Base-by-base conservation (phyloP, 2,113 vertebrate genomes). In the Takifugu bimaculatus region DNA sequence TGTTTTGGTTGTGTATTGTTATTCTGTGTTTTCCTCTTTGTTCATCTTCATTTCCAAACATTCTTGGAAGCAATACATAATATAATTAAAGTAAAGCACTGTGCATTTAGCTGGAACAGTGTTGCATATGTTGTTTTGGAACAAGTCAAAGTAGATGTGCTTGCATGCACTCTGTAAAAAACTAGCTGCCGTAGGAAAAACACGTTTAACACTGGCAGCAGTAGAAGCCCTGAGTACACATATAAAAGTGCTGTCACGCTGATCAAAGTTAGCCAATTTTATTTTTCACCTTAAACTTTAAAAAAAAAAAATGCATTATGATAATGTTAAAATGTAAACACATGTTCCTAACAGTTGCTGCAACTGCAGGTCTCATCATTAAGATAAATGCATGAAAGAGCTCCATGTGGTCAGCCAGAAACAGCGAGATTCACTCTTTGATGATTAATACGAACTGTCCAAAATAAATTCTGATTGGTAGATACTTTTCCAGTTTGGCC, bases 401-500 rank as follows among this genome's bases (percentile, higher is more conserved):
- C 53, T 56, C 48, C 12, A 27, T n/a, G 26, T 2, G 13, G 32
- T 12, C 5, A 27, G 14, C 3, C 32, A 54, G 10, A 44, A n/a
- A 44, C 13, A 63, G 20, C 9, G 15, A 50, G 14, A 50, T 15
- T 9, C 5, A 5, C 15, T 43, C 4, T 28, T 42, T 51, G 0
- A 14, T 43, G 35, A 13, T 60, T 52, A 63, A 45, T 60, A 25
- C 59, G 35, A 14, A 14, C 12, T 25, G 29, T 32, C 1, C 9
- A 44, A 65, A 20, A 9, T 11, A 13, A 26, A 10, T 27, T 44
- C 42, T 63, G 53, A 48, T 56, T 27, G 58, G 57, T 20, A 27
- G 50, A 50, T 51, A 54, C 25, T 26, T 50, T 27, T 4, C 5
- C n/a, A 32, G 54, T 54, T 47, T 70, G 52, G 44, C 26, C 35